Evolutionary conservation across 2,888 invertebrate genomes (phyloP).

Genomic region (Euplagia quadripunctaria): DNA sequence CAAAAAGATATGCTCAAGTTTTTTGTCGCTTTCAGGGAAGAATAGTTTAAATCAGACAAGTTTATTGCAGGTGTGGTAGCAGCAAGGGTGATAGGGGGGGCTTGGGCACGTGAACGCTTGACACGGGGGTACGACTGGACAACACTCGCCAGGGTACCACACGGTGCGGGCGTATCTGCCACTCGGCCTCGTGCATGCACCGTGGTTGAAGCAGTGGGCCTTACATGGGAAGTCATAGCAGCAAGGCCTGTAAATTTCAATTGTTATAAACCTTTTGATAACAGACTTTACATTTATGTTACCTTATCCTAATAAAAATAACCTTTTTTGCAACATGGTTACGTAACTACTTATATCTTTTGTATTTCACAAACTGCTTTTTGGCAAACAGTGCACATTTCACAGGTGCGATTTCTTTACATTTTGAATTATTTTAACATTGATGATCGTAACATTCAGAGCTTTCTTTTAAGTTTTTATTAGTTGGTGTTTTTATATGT

Average conservation of each 20-base stretch:
- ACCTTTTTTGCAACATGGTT: not conserved
- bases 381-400: no score
- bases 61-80: slow-evolving; percentile 79
- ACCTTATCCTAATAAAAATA: not conserved
- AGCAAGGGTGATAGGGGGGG: slow-evolving; percentile 81
- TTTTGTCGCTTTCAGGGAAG: not conserved
- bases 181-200: slow-evolving; percentile 78
- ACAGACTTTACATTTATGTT: not conserved
- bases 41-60: slow-evolving; percentile 57
- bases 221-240: slow-evolving; percentile 83
- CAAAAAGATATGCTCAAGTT: not conserved
- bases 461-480: no score
- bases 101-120: slow-evolving; percentile 82
- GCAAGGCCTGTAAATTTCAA: slow-evolving; percentile 69
- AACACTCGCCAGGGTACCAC: slow-evolving; percentile 82
- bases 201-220: slow-evolving; percentile 83
- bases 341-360: no score
- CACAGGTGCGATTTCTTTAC: no score
- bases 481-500: no score
- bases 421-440: no score
- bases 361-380: no score
- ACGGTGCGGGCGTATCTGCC: slow-evolving; percentile 80
- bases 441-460: no score
- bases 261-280: not conserved
- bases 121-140: slow-evolving; percentile 76